Evolutionary conservation across 2,888 invertebrate species (phyloP), one percentile per base, ranked within the genome.

Genomic region (Drosophila monieri): DNA sequence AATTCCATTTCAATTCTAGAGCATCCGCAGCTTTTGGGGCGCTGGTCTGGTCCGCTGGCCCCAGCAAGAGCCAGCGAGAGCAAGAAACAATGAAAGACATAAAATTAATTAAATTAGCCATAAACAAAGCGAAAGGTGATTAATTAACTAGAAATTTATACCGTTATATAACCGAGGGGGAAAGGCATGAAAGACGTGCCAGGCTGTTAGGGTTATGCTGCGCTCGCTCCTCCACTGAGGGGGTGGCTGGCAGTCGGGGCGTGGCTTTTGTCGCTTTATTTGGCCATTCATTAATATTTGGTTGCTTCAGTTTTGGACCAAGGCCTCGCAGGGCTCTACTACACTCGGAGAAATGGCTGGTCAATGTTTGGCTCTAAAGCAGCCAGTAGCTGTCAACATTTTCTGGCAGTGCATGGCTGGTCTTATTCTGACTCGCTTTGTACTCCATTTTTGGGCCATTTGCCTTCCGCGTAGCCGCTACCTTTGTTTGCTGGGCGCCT

Each of bases 41-140:
- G 46, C 23, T 44, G 46, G 3, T 21, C n/a, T n/a, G n/a, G n/a
- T n/a, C n/a, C n/a, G n/a, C n/a, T n/a, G n/a, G n/a, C n/a, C n/a
- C 18, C 18, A 23, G 21, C 21, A 23, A 23, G 0, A 23, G 21
- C 4, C 6, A 37, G 54, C 65, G n/a, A n/a, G n/a, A 65, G 65
- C 66, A 65, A 57, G 61, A 62, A 70, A 78, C 73, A 77, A 77
- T 78, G 73, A 79, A 79, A 79, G 77, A 74, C 77, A 77, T 74
- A 68, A 77, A 77, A 77, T 77, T 77, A 79, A 79, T 77, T 77
- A 79, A 77, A 77, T 79, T 77, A 79, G 80, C 74, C 80, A 77
- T 77, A 77, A 77, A 77, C 77, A 77, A 77, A 77, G 80, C 74
- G 74, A 77, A 77, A 79, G 80, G 77, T 77, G 77, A 77, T 77